Evolutionary conservation across 53 echinoderm and acorn worm species (phyloP).

Genomic region (Crossaster papposus): DNA sequence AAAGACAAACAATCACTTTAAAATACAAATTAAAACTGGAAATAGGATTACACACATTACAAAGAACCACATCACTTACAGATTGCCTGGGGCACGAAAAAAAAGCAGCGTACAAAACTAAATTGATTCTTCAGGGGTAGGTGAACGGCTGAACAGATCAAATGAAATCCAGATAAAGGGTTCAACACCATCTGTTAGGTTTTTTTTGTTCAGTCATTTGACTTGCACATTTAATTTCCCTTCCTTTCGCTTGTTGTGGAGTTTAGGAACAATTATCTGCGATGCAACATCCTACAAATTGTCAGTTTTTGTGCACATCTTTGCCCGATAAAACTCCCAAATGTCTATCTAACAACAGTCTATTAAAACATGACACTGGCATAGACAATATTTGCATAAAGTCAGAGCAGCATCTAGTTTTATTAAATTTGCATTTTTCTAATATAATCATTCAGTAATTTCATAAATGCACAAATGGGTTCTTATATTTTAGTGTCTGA

Average conservation of each 20-base stretch:
- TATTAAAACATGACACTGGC: no score
- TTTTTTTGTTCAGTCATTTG: conserved; percentile 7
- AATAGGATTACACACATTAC: not conserved
- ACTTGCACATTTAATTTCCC: conserved; percentile 7
- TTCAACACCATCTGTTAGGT: conserved; percentile 36
- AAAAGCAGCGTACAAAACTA: not conserved
- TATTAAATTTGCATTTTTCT: no score
- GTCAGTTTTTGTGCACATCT: not conserved
- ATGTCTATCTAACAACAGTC: no score
- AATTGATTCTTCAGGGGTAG: not conserved
- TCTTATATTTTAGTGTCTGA: no score
- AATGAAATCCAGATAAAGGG: conserved; percentile 26
- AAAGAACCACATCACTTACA: not conserved
- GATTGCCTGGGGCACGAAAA: not conserved
- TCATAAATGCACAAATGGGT: no score
- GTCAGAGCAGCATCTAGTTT: not conserved
- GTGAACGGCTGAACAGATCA: not conserved
- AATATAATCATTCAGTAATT: no score
- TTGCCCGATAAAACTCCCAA: not conserved
- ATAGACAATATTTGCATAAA: no score
- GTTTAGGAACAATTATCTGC: not conserved
- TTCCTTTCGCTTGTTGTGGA: not conserved
- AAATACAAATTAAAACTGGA: not conserved
- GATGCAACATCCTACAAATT: not conserved
- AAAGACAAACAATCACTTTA: no score